Percentiles rank a stretch among this genome's conserved stretches.
These are phyloP conservation scores for Cryptocheilus praepositus DNA, from an alignment of 2,888 invertebrate species.

Conservation along the genomic window DNA sequence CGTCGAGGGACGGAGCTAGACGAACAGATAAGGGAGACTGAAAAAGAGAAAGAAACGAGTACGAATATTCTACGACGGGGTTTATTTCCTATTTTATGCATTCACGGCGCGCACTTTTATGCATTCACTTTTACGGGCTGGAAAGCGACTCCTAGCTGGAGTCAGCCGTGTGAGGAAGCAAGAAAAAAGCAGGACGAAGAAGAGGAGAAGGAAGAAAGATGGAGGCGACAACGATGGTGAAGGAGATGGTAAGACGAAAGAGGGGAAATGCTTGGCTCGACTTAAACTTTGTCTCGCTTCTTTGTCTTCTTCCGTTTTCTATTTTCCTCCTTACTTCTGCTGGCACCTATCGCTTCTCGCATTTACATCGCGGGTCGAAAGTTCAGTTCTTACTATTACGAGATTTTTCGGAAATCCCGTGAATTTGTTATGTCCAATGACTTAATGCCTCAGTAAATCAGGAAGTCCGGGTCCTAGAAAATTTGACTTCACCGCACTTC, in stretches of 20 bases:
- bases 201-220: neutral
- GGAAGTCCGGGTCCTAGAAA: too few species aligned
- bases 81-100: slow-evolving; percentile 58
- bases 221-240: neutral
- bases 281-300: slow-evolving; percentile 26
- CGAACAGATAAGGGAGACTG: neutral
- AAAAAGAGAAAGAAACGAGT: slow-evolving; percentile 27
- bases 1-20: neutral
- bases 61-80: slow-evolving; percentile 41
- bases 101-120: slow-evolving; percentile 60
- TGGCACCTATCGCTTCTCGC: neutral
- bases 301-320: slow-evolving; percentile 17
- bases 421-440: too few species aligned
- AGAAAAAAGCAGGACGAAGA: neutral
- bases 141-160: slow-evolving; percentile 47
- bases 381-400: too few species aligned
- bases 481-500: too few species aligned
- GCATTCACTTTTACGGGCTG: slow-evolving; percentile 59
- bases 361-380: neutral
- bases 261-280: neutral
- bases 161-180: slow-evolving; percentile 3
- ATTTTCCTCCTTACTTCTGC: neutral
- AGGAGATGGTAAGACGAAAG: slow-evolving; percentile 16
- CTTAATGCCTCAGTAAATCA: too few species aligned
- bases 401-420: too few species aligned